phyloP scores from a whole-genome alignment of 2,113 vertebrate genomes.

The Benitochromis conjunctus region DNA sequence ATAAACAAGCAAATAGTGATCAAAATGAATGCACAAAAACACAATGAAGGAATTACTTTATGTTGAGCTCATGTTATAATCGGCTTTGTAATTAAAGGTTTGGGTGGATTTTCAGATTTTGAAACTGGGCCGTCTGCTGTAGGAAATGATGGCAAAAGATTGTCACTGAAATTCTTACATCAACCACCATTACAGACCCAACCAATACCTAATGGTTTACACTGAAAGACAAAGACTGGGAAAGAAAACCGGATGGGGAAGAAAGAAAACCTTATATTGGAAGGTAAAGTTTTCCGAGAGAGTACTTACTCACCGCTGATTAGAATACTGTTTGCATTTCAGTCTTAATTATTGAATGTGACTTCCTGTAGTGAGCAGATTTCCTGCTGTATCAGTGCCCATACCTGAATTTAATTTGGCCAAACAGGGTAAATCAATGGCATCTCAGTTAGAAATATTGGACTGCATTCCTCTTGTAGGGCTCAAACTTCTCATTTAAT shows the following conservation, averaged over 20 bases:
- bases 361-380: constrained; percentile 17
- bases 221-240: neutral
- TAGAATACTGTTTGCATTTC: constrained; percentile 6
- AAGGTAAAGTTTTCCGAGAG: neutral
- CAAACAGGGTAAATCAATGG: constrained; percentile 26
- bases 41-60: neutral
- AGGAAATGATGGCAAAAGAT: neutral
- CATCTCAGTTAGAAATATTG: constrained; percentile 14
- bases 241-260: neutral
- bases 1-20: neutral
- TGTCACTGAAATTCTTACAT: neutral
- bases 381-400: constrained; percentile 12
- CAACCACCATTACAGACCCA: neutral
- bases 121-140: neutral
- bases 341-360: constrained; percentile 22
- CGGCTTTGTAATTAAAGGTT: neutral
- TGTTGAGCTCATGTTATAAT: neutral
- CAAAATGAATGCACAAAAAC: neutral
- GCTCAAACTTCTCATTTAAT: neutral
- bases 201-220: neutral
- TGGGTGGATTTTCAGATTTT: neutral
- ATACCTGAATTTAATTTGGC: constrained; percentile 15
- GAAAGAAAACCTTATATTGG: neutral
- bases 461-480: neutral
- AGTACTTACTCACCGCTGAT: neutral